These are phyloP conservation scores for Margarornis squamiger DNA, from an alignment of 2,797 vertebrate species.

Conservation along the genomic window DNA sequence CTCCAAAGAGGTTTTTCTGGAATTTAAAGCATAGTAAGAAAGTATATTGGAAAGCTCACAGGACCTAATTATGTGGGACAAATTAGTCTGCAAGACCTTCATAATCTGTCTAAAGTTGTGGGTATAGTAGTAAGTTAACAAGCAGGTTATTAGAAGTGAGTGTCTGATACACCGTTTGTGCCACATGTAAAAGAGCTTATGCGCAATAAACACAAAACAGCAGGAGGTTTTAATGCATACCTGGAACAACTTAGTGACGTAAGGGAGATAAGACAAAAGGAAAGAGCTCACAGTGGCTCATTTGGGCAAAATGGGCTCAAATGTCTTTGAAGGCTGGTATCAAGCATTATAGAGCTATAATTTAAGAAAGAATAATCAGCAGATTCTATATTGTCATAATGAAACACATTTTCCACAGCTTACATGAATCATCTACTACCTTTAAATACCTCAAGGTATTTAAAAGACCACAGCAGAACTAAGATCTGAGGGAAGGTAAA, in stretches of 20 bases:
- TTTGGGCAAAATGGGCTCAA: background rate
- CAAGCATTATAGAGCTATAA: background rate
- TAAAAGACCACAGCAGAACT: background rate
- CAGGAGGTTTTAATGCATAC: background rate
- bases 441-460: background rate
- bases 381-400: background rate
- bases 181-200: background rate
- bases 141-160: constrained; percentile 31
- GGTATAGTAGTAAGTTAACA: background rate
- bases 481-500: background rate
- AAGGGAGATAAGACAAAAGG: background rate
- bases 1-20: constrained; percentile 16
- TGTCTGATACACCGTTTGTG: constrained; percentile 30
- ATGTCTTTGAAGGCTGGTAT: background rate
- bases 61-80: constrained; percentile 64
- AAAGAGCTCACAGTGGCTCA: background rate
- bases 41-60: constrained; percentile 47
- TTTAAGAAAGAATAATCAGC: background rate
- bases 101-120: constrained; percentile 48
- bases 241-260: background rate
- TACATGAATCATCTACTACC: background rate
- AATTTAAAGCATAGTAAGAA: constrained; percentile 49
- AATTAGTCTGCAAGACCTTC: constrained; percentile 57
- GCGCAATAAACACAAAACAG: constrained; percentile 9
- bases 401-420: background rate